Evolutionary conservation across 1,140 invertebrate species (phyloP), one percentile per base, ranked within the genome.

Genomic region (Stratiolaelaps scimitus): DNA sequence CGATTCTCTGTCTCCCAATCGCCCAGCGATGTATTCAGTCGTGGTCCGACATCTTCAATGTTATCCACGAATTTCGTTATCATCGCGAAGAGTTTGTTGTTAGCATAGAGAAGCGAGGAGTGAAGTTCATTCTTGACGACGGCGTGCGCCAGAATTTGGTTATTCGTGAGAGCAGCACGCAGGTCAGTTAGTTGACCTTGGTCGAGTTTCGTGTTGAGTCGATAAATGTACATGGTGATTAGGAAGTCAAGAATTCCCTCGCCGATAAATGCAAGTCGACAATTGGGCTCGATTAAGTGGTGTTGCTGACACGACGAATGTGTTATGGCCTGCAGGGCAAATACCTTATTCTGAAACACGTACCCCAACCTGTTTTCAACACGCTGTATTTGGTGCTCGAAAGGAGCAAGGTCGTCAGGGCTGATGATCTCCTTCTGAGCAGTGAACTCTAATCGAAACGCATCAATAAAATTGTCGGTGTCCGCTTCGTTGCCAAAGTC

Each of bases 181-280:
- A 99, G 80, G 80, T 99, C 95, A 0, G 95, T 98, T 30, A 98
- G 78, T 6, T 92, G 89, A 34, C 95, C 96, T 1, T 92, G 93
- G 2, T 88, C 90, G 77, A 93, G 90, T 72, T 90, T 83, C 34
- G 88, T 78, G 0, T 84, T 81, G 78, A 98, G 93, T 77, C 98
- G 92, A 75, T 92, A 98, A 23, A 99, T 79, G 78, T 97, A 92
- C 20, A 93, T 79, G 0, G 95, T 98, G 67, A 97, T 94, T 26
- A 96, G 80, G 76, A 95, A 97, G 78, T 97, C 92, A 40, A 98
- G 77, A 56, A 98, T 89, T 40, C 95, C 95, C 81, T 99, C 95
- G 6, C 95, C 95, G 0, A 99, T 80, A 78, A 98, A 98, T 78
- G 98, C 95, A 29, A 99, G 76, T 47, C 92, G 77, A 75, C 98